These are phyloP conservation scores for Nothura maculosa DNA, from an alignment of 2,797 vertebrate species.

Conservation along the genomic window DNA sequence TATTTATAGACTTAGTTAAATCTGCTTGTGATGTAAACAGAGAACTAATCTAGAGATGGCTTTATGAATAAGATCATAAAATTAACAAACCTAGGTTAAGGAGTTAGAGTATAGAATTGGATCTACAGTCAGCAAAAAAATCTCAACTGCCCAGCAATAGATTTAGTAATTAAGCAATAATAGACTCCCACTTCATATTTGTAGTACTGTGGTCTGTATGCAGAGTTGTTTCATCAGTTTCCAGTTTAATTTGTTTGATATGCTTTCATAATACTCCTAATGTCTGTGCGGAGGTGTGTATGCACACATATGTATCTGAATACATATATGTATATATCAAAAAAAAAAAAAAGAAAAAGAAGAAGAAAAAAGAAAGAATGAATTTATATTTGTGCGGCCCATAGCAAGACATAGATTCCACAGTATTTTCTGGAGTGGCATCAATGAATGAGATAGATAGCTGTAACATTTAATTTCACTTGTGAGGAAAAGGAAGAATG, in stretches of 20 bases:
- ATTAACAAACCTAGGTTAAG: background rate
- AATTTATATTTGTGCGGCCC: background rate
- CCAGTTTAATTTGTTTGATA: background rate
- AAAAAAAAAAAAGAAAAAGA: background rate
- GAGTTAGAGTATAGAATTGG: background rate
- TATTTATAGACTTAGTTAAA: background rate
- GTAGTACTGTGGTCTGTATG: background rate
- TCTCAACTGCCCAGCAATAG: background rate
- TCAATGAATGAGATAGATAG: background rate
- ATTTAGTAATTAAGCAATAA: background rate
- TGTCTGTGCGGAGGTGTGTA: rapidly evolving
- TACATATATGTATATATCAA: rapidly evolving
- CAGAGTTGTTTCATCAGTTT: background rate
- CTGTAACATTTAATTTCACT: constrained; percentile 45
- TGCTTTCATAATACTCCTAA: background rate
- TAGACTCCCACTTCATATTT: background rate
- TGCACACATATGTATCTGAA: rapidly evolving
- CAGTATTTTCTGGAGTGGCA: background rate
- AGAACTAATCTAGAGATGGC: background rate
- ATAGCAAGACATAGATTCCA: background rate
- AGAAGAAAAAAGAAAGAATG: background rate
- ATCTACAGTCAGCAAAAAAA: background rate
- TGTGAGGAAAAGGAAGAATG: constrained; percentile 30
- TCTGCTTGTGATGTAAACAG: background rate
- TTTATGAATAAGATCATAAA: background rate